Evolutionary conservation across 2,797 vertebrate species (phyloP).

Genomic region (Clamator glandarius): DNA sequence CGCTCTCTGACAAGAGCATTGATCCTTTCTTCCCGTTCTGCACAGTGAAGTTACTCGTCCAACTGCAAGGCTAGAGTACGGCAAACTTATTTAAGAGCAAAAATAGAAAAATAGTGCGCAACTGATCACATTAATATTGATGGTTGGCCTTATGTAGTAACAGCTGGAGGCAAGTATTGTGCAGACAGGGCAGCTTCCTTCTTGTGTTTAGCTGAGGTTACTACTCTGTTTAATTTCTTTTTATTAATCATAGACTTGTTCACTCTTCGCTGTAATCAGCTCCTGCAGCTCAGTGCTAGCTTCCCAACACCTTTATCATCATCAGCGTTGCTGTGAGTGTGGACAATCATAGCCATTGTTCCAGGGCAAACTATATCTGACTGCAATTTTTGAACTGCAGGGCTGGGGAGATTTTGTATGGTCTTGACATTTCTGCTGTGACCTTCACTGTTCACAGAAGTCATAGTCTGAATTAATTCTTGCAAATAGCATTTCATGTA

Average conservation of each 20-base stretch:
- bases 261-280: not conserved
- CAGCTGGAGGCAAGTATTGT: not conserved
- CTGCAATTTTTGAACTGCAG: not conserved
- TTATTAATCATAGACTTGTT: not conserved
- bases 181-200: not conserved
- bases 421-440: not conserved
- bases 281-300: not conserved
- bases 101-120: not conserved
- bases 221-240: not conserved
- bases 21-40: not conserved
- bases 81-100: not conserved
- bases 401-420: not conserved
- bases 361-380: not conserved
- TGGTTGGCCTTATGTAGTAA: not conserved
- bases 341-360: not conserved
- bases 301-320: not conserved
- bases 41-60: accelerated
- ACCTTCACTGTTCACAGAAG: not conserved
- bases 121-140: not conserved
- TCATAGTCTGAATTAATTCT: not conserved
- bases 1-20: not conserved
- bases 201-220: not conserved
- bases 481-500: not conserved
- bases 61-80: not conserved
- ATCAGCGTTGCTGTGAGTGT: not conserved